Evolutionary conservation across 1,140 invertebrate genomes (phyloP), one percentile per base, ranked within the genome.

Genomic region (Euura saliciscinereae): DNA sequence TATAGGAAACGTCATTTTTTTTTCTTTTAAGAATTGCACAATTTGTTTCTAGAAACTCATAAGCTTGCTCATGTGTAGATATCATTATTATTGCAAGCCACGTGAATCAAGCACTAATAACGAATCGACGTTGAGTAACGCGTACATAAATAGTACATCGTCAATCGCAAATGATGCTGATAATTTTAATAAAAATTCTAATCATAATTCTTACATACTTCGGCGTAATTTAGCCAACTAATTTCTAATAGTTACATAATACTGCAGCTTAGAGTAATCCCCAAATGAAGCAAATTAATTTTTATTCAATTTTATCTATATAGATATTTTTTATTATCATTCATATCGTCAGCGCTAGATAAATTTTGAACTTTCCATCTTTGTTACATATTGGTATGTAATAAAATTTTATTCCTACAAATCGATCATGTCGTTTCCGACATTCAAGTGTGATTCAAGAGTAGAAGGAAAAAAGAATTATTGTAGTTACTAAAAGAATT

Each of bases 381-480:
- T 46, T 66, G 46, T 66, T 71, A 51, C 51, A 28, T 28, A 28
- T 28, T 28, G 28, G 28, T 28, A 28, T 44, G 45, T 46, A 68
- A 68, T 67, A 44, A 71, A 44, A 71, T 11, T 43, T 42, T 66
- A 71, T 71, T 42, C 42, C 43, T 68, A 68, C 66, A 28, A 11
- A 51, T 68, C 11, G 5, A 43, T 43, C 43, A 59, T 72, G 71
- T 43, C 43, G 42, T 11, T 42, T 42, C 3, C 13, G 1, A 8
- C 28, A 67, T 67, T 13, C 44, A 72, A 45, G 45, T 74, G 69
- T 59, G 65, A 70, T 76, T 75, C 76, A 77, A 77, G 76, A 77
- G 76, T 74, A 77, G 67, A 77, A 67, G 76, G 75, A 67, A 77
- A 77, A 76, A 68, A 28, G 28, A 77, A 72, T 74, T 72, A 72